Percentiles rank a stretch among this genome's conserved stretches.
phyloP scores from a whole-genome alignment of 2,888 invertebrate species.

The Timandra comae region DNA sequence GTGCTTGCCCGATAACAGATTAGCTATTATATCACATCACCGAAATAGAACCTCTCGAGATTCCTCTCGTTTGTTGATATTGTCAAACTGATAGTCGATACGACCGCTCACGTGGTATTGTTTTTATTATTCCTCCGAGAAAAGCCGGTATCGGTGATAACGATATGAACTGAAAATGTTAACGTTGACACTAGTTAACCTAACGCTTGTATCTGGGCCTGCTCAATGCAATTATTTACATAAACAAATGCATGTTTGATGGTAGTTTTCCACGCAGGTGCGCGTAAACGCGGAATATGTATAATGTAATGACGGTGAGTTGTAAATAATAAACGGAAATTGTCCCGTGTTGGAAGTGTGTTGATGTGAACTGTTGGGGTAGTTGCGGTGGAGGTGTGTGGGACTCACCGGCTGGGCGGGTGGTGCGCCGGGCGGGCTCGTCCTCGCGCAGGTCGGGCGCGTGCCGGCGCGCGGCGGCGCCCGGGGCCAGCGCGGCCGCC shows the following conservation, averaged over 20 bases:
- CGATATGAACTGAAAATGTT: conserved; percentile 21
- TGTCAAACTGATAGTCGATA: conserved; percentile 33
- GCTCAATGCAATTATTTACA: conserved; percentile 58
- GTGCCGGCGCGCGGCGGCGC: conserved; percentile 68
- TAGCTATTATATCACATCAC: conserved; percentile 51
- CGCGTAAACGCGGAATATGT: conserved; percentile 6
- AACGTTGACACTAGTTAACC: conserved; percentile 6
- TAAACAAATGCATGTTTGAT: conserved; percentile 42
- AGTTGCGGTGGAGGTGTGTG: conserved; percentile 33
- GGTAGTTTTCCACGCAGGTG: conserved; percentile 1
- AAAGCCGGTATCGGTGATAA: conserved; percentile 52
- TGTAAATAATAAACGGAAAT: too few relatives aligned
- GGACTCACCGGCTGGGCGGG: conserved; percentile 81
- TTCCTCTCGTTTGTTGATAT: conserved; percentile 47
- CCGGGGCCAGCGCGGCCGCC: conserved; percentile 43
- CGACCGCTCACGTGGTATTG: conserved; percentile 62
- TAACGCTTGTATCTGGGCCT: conserved; percentile 8
- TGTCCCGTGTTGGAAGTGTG: conserved; percentile 29
- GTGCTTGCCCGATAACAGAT: conserved; percentile 69
- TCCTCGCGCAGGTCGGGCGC: conserved; percentile 81
- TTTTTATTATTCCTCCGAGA: conserved; percentile 61
- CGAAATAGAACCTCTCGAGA: conserved; percentile 59
- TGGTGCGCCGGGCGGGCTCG: conserved; percentile 79
- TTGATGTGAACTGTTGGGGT: conserved; percentile 72
- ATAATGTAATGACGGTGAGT: too few relatives aligned